Conservation (phyloP, 1,140 invertebrate genomes). For the Drosophila bocqueti region DNA sequence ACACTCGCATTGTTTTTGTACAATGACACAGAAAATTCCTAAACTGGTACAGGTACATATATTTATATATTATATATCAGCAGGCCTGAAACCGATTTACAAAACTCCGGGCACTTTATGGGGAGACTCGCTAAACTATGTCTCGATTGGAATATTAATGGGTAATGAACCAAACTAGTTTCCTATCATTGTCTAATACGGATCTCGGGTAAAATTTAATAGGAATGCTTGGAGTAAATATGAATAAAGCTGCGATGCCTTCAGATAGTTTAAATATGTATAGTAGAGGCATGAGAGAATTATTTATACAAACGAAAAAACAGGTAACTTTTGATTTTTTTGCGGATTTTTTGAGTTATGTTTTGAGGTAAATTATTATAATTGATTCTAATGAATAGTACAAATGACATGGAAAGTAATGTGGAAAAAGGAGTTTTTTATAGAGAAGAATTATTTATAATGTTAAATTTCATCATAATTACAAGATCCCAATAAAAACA, state of each 20-base stretch:
- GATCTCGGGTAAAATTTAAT: conserved; percentile 19
- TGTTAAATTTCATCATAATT: neutral
- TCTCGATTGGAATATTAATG: conserved; percentile 36
- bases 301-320: neutral
- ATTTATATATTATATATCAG: neutral
- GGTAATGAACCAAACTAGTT: conserved; percentile 33
- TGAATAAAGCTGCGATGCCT: neutral
- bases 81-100: conserved; percentile 27
- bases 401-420: neutral
- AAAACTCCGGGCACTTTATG: conserved; percentile 31
- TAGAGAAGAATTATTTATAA: neutral
- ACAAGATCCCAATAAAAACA: neutral
- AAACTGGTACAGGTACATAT: conserved; percentile 40
- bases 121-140: conserved; percentile 15
- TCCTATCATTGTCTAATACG: conserved; percentile 20
- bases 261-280: neutral
- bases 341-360: neutral
- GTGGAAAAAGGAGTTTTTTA: too few species aligned
- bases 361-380: neutral
- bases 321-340: neutral
- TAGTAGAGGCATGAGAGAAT: neutral
- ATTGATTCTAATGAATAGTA: neutral
- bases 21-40: conserved; percentile 35
- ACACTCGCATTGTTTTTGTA: conserved; percentile 18
- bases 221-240: conserved; percentile 6